Base-by-base conservation (phyloP, 1,140 invertebrate species). In the Saccostrea echinata region DNA sequence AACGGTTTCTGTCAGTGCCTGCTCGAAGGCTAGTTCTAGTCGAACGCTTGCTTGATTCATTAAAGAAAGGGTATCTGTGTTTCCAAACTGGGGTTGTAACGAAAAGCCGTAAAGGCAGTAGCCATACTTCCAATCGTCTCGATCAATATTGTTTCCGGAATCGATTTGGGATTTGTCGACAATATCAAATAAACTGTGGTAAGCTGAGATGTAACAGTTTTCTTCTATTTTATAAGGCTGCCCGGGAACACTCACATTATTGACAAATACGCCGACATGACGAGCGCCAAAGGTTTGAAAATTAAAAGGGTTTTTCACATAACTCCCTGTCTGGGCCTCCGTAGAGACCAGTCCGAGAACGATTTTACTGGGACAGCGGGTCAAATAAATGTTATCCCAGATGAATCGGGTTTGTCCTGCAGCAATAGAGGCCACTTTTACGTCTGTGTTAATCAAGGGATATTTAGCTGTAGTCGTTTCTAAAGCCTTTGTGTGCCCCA, bases 81-180 rank as follows among this genome's bases (percentile, higher is more conserved):
- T 43, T 43, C 35, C 35, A 43, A 43, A 43, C 11, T 30, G 9
- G n/a, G 76, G 85, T 53, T 76, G 71, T 51, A 86, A n/a, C 27
- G 53, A 52, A 86, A 86, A 86, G 13, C 85, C 76, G 51, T 55
- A 86, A 13, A 86, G n/a, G 8, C 68, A 27, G 51, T 57, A 87
- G 16, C 81, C 86, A 33, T 43, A 16, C 18, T 27, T 9, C 55
- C 80, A 87, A 53, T 87, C 80, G 21, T 83, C 55, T 52, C 81
- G n/a, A n/a, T 35, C 57, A 35, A 85, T 57, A 30, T 57, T 13
- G n/a, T 55, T 87, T 33, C 82, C 86, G 21, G 33, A 57, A 43
- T 87, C 86, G 30, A 84, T n/a, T 57, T 52, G 21, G 16, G 30
- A 33, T 30, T 87, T 87, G 53, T 84, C 55, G 24, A 57, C 43